Base-by-base conservation (phyloP, 2,888 invertebrate genomes). In the Heliconius ismenius region DNA sequence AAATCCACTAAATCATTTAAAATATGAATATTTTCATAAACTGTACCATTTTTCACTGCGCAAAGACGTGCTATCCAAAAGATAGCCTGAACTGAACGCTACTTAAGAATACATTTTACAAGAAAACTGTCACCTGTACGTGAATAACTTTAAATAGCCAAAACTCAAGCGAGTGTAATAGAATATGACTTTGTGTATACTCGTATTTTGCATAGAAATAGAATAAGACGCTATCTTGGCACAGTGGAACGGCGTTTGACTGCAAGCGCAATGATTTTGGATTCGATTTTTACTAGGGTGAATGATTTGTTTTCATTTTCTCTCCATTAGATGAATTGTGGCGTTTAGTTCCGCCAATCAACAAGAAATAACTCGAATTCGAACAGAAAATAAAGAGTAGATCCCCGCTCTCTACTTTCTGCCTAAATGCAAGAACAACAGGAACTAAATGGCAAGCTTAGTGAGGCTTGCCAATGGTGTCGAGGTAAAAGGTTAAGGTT, bases 1-100 rank as follows among this genome's bases (percentile, higher is more conserved):
- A 68, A 68, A 54, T 6, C 10, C 26, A 3, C 68, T 26, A 69
- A 69, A 69, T 11, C 26, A 21, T n/a, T 36, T 11, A 65, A n/a
- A n/a, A n/a, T 65, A 65, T 69, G 11, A 69, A 54, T 69, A 69
- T 54, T 69, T 69, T 69, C 13, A 54, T 69, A 49, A 69, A 69
- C 54, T 32, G 13, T 28, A 7, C 7, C 54, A 69, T 69, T 54
- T 69, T 54, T 69, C 69, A 69, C 6, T 21, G 54, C 69, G n/a
- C n/a, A 54, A 28, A 11, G n/a, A 54, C 28, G 18, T 10, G 24
- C 28, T 69, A 54, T 69, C 69, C 69, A 26, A 28, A 28, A 69
- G 54, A 32, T 69, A 69, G 54, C n/a, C 28, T 49, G 28, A 54
- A 58, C 54, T 69, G 49, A 32, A 54, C 69, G 49, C 32, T 69